A percentile compares a stretch with the other conserved stretches of the same genome.
Evolutionary conservation across 1,140 invertebrate species (phyloP).

Genomic region (Drosophila repleta): DNA sequence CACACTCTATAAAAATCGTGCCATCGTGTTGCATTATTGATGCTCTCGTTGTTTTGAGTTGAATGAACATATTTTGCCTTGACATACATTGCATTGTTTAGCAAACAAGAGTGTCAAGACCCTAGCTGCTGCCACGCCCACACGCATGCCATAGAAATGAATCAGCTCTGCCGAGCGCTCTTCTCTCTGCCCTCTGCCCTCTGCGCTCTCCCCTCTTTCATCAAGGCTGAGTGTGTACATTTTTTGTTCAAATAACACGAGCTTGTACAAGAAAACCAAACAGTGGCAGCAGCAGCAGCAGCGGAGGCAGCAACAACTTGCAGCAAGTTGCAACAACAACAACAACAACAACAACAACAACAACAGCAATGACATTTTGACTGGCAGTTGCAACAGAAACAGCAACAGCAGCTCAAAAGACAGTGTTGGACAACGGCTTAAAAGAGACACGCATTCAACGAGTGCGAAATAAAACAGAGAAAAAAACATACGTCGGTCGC

Average conservation of each 20-base stretch:
- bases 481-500: constrained; percentile 33
- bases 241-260: constrained; percentile 78
- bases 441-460: constrained; percentile 23
- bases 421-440: constrained; percentile 33
- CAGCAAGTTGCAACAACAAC: constrained; percentile 47
- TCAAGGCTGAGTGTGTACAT: constrained; percentile 30
- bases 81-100: constrained; percentile 80
- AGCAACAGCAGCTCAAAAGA: background rate
- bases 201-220: background rate
- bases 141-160: constrained; percentile 49
- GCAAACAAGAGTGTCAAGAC: constrained; percentile 76
- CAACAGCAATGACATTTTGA: constrained; percentile 73
- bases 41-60: constrained; percentile 71
- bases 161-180: too few relatives aligned
- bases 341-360: constrained; percentile 53
- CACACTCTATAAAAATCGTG: constrained; percentile 24
- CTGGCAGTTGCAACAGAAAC: constrained; percentile 71
- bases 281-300: constrained; percentile 45
- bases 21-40: constrained; percentile 67
- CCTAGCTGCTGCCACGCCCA: constrained; percentile 28
- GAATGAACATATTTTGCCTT: constrained; percentile 81
- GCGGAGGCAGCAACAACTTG: constrained; percentile 9
- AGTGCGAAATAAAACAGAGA: constrained; percentile 10
- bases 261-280: constrained; percentile 74
- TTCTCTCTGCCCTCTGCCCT: background rate